Evolutionary conservation across 1,140 invertebrate species (phyloP), one percentile per base, ranked within the genome.

Genomic region (Aphelinus atriplicis): DNA sequence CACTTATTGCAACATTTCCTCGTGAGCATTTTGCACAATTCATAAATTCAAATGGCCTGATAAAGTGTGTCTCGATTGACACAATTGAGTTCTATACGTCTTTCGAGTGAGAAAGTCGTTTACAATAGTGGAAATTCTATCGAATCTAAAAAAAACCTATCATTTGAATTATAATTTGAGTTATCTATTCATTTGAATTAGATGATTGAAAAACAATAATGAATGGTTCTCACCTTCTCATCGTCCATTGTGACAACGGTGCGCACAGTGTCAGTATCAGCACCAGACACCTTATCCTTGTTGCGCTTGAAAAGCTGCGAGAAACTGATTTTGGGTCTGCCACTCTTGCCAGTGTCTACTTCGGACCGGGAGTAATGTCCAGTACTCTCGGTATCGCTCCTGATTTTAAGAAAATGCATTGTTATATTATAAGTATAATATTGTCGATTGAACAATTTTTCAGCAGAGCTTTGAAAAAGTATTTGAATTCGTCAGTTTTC

Each of bases 371-470:
- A 88, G 77, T 86, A 88, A 60, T 82, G 83, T 42, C 86, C 87
- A n/a, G 87, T 86, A 66, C 87, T 88, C 71, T 89, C 87, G 4
- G 88, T 89, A 72, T 89, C 87, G 70, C 87, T 89, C 84, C 88
- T 87, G 75, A 53, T 60, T 78, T 10, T 66, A 45, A 70, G 76
- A 76, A 79, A 50, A 47, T 69, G 53, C 57, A 42, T n/a, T 10
- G 9, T 56, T 56, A 2, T 56, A n/a, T 56, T n/a, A 10, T 42
- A 45, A 43, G 51, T 0, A 9, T 53, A 6, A 6, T 9, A 53
- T 53, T 53, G 4, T 53, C 9, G 4, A 6, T 53, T 6, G 4
- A 53, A 53, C 51, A 0, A 53, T 6, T 53, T 9, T 0, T 53
- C 9, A 53, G 9, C 51, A 6, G 9, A 53, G 51, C 51, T 53